Base-by-base conservation (phyloP, 2,888 invertebrate species). In the Alcis repandata region DNA sequence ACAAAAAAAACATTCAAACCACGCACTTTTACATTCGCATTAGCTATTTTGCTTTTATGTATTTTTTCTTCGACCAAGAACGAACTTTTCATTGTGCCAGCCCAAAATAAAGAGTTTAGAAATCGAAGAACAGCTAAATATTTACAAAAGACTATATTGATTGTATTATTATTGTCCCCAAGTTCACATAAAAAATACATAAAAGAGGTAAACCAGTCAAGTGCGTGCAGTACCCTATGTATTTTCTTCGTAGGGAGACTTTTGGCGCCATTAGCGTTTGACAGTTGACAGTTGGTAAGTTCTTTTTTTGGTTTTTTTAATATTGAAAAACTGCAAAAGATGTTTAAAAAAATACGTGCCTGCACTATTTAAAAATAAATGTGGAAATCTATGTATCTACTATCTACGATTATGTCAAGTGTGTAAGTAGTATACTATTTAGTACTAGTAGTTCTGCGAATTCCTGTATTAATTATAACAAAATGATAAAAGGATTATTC, bases 11-110 rank as follows among this genome's bases (percentile, higher is more conserved):
- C 27, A 27, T 27, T 27, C 27, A 27, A 27, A 27, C 27, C 27
- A 6, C 27, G 6, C 27, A 27, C 6, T 27, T 27, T 6, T 6
- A 6, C 3, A 27, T 33, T 27, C 32, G 17, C 13, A 20, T 13
- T 17, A 15, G 36, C 13, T 20, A 32, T 56, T n/a, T 33, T 45
- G 1, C 13, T 6, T 27, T 46, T 13, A 11, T 8, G 27, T 15
- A n/a, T 15, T 48, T 33, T 49, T 49, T 49, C 40, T 49, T 19
- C 40, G 38, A 43, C 36, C 17, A 22, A 17, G 36, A 22, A 46
- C 45, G 15, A 2, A n/a, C 45, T 45, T 11, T 46, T n/a, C 57
- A 46, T 57, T 57, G 20, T 57, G 33, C n/a, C 13, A 11, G 43
- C 19, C 11, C 17, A 20, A 11, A 8, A 13, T 3, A 13, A 22